Base-by-base conservation (phyloP, 2,888 invertebrate species). In the Brenthis hecate region DNA sequence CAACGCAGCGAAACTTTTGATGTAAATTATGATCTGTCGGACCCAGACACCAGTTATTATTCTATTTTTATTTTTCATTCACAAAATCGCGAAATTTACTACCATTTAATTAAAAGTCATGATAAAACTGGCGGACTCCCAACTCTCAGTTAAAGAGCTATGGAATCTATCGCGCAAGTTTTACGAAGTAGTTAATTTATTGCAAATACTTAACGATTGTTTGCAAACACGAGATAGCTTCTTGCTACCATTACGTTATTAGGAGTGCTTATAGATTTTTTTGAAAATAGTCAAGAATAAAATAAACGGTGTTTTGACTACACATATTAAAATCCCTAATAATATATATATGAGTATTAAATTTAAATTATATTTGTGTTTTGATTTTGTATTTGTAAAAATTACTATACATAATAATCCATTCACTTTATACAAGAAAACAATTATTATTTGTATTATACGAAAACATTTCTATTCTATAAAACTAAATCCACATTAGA, bases 181-280 rank as follows among this genome's bases (percentile, higher is more conserved):
- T 56, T 36, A n/a, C 50, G 32, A 43, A 48, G 53, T 54, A 54
- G 60, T 43, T 67, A 62, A 69, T 71, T 71, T 71, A 71, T 69
- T 60, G 58, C 56, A 63, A 66, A 56, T 69, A 60, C 57, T 69
- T 66, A 69, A 63, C 64, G 48, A 63, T 64, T 32, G 66, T 60
- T 47, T 65, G 65, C 50, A n/a, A 53, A 47, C 54, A 55, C 16
- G 32, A 58, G 68, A 68, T 68, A 65, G 32, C 43, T 53, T 19
- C 36, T 11, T 36, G 13, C 13, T 16, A 28, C 58, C 47, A 28
- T 48, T n/a, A 36, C 6, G 8, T 36, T 23, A 2, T 23, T 23
- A 23, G 23, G 3, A 23, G 28, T 28, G 28, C 28, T 28, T 28
- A 28, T 28, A 5, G 5, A 5, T 4, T 4, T 4, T 28, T 28